These are phyloP conservation scores for Macrosoma leucophasiata DNA, from an alignment of 2,888 invertebrate genomes.

Conservation along the genomic window DNA sequence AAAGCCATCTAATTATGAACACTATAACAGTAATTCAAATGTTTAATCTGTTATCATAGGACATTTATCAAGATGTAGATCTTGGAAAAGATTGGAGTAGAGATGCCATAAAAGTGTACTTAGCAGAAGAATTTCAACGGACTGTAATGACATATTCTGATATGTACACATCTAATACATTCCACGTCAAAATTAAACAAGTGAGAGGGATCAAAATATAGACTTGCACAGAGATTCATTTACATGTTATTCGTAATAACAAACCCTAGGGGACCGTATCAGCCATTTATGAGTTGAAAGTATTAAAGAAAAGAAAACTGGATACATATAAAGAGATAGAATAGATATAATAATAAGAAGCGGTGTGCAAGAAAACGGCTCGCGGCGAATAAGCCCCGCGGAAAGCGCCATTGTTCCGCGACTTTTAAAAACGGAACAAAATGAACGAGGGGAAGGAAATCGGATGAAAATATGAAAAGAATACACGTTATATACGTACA, in stretches of 20 bases:
- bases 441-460: slow-evolving; percentile 73
- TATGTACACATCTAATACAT: too few species aligned
- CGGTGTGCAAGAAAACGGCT: slow-evolving; percentile 68
- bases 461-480: slow-evolving; percentile 76
- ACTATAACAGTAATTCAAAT: slow-evolving; percentile 35
- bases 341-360: slow-evolving; percentile 68
- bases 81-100: too few species aligned
- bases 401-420: slow-evolving; percentile 71
- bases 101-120: too few species aligned
- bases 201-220: too few species aligned
- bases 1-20: slow-evolving; percentile 34
- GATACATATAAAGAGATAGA: slow-evolving; percentile 61
- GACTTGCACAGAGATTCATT: slow-evolving; percentile 68
- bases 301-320: slow-evolving; percentile 73
- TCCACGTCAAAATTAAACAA: too few species aligned
- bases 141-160: too few species aligned
- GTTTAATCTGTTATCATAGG: slow-evolving; percentile 31
- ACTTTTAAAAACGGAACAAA: slow-evolving; percentile 71
- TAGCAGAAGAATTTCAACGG: too few species aligned
- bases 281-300: slow-evolving; percentile 73
- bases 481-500: slow-evolving; percentile 68
- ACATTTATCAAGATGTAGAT: slow-evolving; percentile 32
- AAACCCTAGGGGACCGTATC: slow-evolving; percentile 72
- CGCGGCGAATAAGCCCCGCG: slow-evolving; percentile 68
- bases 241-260: slow-evolving; percentile 72